phyloP scores from a whole-genome alignment of 2,888 invertebrate genomes.

The Lucinisca nassula region DNA sequence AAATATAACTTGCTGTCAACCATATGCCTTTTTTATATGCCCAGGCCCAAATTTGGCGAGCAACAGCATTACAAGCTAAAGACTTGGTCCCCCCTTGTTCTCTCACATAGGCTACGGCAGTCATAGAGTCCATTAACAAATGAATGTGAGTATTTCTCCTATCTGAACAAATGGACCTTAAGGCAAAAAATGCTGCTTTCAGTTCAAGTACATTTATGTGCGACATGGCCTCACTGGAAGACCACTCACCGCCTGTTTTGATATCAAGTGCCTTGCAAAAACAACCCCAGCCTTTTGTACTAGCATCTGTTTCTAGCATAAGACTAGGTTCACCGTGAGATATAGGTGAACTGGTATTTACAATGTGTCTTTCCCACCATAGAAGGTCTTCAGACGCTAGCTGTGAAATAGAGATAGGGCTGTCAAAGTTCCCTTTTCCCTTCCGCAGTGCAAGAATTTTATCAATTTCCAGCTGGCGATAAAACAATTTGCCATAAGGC shows the following conservation, averaged over 20 bases:
- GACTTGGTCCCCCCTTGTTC: constrained; percentile 27
- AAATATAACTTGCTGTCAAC: constrained; percentile 39
- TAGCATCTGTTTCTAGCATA: neutral
- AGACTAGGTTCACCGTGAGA: neutral
- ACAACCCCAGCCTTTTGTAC: constrained; percentile 23
- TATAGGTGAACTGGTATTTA: neutral
- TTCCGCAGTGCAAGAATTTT: constrained; percentile 4
- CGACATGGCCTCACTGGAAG: neutral
- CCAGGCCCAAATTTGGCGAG: constrained; percentile 32
- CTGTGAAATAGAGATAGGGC: neutral
- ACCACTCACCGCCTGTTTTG: neutral
- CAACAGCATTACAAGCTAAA: constrained; percentile 14
- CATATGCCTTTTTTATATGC: constrained; percentile 37
- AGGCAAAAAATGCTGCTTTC: constrained; percentile 20
- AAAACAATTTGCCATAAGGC: neutral
- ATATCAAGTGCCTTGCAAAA: neutral
- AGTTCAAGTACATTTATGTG: constrained; percentile 34
- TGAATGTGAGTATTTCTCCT: constrained; percentile 9
- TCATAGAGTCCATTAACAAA: constrained; percentile 7
- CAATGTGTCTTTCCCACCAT: constrained; percentile 17
- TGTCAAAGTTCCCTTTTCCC: constrained; percentile 6
- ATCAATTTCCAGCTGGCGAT: constrained; percentile 4
- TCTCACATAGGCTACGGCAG: constrained; percentile 22
- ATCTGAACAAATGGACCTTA: constrained; percentile 6
- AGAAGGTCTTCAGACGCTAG: neutral